phyloP scores from a whole-genome alignment of 2,797 vertebrate genomes.

The Esox lucius region DNA sequence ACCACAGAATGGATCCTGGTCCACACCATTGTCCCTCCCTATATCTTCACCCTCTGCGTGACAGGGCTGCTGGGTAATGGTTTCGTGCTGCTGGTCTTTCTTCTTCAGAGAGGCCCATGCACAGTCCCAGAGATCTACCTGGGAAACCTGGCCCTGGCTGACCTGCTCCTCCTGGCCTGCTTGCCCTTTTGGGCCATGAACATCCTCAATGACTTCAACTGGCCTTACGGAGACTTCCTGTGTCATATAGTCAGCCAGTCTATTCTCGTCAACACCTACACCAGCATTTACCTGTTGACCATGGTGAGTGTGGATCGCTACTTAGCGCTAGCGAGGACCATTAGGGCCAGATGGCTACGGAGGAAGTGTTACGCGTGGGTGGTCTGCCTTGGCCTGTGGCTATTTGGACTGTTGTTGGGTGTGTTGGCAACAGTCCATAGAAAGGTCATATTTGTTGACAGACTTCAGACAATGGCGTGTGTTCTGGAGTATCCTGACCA shows the following conservation, averaged over 20 bases:
- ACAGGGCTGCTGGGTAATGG: slow-evolving; percentile 68
- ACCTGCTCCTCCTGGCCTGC: slow-evolving; percentile 67
- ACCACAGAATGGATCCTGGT: slow-evolving; percentile 67
- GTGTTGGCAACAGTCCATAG: slow-evolving; percentile 74
- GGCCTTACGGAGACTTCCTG: slow-evolving; percentile 74
- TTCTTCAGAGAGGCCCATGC: slow-evolving; percentile 71
- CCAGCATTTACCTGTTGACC: slow-evolving; percentile 68
- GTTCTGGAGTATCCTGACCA: slow-evolving; percentile 58
- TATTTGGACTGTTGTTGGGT: slow-evolving; percentile 75
- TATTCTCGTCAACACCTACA: slow-evolving; percentile 67
- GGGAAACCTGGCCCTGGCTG: slow-evolving; percentile 73
- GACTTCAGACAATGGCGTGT: slow-evolving; percentile 60
- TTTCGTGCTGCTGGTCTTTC: slow-evolving; percentile 72
- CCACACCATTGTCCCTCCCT: slow-evolving; percentile 63
- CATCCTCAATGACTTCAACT: slow-evolving; percentile 65
- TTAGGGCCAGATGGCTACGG: slow-evolving; percentile 81
- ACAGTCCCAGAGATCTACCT: slow-evolving; percentile 80
- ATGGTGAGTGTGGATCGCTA: slow-evolving; percentile 92
- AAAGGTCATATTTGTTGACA: slow-evolving; percentile 43
- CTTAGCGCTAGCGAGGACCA: slow-evolving; percentile 86
- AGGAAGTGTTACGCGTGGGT: slow-evolving; percentile 77
- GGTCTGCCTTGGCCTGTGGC: slow-evolving; percentile 81
- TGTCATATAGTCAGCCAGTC: slow-evolving; percentile 69
- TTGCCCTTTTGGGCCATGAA: slow-evolving; percentile 80
- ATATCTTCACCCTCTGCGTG: slow-evolving; percentile 57